Percentiles rank a stretch among this genome's conserved stretches.
Conservation (phyloP, 2,888 invertebrate genomes). For the Tholera decimalis region DNA sequence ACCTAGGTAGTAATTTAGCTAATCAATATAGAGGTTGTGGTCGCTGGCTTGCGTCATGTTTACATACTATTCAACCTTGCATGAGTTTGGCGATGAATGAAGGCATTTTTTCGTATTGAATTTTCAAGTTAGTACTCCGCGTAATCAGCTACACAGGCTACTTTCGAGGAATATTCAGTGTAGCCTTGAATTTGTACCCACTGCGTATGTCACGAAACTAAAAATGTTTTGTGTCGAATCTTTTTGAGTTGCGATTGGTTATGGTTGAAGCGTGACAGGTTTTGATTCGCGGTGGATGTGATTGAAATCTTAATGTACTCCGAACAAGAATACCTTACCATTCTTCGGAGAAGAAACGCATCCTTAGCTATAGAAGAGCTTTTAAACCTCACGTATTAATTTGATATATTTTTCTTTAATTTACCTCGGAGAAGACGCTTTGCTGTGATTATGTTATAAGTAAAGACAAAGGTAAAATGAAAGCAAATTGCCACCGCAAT, state of each 20-base stretch:
- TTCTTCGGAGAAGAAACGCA: neutral
- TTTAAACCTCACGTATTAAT: neutral
- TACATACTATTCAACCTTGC: conserved; percentile 80
- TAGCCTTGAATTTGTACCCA: conserved; percentile 59
- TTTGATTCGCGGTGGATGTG: conserved; percentile 32
- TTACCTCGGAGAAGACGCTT: conserved; percentile 5
- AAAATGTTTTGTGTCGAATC: conserved; percentile 36
- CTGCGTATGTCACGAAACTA: conserved; percentile 45
- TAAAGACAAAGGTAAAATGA: conserved; percentile 26
- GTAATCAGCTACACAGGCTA: conserved; percentile 31
- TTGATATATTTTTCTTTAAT: neutral
- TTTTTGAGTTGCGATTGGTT: conserved; percentile 41
- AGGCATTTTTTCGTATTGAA: conserved; percentile 53
- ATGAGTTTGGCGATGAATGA: conserved; percentile 68
- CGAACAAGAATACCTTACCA: neutral
- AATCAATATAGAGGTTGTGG: conserved; percentile 87
- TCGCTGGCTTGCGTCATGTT: conserved; percentile 82
- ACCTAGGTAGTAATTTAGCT: conserved; percentile 81
- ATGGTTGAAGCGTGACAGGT: conserved; percentile 33
- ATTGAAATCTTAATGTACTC: conserved; percentile 32
- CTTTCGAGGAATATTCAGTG: conserved; percentile 55
- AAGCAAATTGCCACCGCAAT: conserved; percentile 6
- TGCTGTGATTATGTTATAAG: conserved; percentile 9
- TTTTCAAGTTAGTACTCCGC: conserved; percentile 52
- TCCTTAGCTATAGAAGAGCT: neutral